Evolutionary conservation across 2,113 vertebrate species (phyloP).

Genomic region (Cepphus grylle): DNA sequence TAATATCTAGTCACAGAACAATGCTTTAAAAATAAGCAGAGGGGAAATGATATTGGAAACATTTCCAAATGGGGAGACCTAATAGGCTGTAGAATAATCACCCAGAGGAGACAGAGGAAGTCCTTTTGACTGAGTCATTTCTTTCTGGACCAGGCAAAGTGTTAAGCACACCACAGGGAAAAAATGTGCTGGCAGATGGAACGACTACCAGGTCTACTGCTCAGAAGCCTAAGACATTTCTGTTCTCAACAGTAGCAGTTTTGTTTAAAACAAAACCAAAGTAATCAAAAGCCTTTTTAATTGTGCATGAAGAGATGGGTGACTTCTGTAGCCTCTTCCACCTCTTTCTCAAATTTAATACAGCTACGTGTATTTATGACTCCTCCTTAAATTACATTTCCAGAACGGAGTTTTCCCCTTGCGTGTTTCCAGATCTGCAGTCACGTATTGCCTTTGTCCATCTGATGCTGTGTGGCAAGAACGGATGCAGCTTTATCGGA

Average conservation of each 20-base stretch:
- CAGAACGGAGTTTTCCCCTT: background rate
- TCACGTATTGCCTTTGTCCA: background rate
- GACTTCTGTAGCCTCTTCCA: background rate
- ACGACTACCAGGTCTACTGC: background rate
- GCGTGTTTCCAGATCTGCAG: background rate
- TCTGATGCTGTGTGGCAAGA: background rate
- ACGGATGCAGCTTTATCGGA: background rate
- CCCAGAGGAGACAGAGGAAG: background rate
- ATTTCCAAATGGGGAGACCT: background rate
- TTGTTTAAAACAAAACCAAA: background rate
- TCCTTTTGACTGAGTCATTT: conserved; percentile 32
- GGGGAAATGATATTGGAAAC: background rate
- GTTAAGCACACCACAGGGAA: background rate
- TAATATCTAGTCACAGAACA: background rate
- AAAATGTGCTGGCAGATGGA: background rate
- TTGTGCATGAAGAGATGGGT: background rate
- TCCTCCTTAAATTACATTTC: background rate
- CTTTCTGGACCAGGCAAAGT: background rate
- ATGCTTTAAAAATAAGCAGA: background rate
- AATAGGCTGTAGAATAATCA: background rate
- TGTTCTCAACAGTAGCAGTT: background rate
- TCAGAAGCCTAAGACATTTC: background rate
- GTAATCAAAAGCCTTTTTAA: background rate
- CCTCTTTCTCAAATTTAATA: background rate
- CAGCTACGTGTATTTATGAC: background rate